Evolutionary conservation across 2,888 invertebrate species (phyloP).

Genomic region (Epsilonema sp.): DNA sequence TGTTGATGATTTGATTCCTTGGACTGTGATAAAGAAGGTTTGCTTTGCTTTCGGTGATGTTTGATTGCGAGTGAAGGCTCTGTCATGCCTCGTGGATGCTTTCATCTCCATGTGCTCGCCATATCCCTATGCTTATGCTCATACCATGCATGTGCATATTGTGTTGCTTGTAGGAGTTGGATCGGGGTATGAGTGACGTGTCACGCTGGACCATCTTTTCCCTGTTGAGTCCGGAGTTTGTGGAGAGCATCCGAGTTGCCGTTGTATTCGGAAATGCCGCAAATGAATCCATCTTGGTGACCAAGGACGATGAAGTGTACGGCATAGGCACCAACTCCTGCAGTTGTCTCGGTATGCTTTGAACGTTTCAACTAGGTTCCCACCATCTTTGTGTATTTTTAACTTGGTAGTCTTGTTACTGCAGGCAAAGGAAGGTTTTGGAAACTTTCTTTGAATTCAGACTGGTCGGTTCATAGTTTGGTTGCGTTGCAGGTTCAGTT

Average conservation of each 20-base stretch:
- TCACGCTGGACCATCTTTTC: slow-evolving; percentile 42
- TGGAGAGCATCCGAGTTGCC: slow-evolving; percentile 31
- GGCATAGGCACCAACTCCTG: slow-evolving; percentile 40
- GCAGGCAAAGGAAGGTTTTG: background rate
- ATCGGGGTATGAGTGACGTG: slow-evolving; percentile 15
- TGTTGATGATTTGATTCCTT: too few relatives aligned
- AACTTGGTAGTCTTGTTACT: background rate
- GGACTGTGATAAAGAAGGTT: too few relatives aligned
- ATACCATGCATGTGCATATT: too few relatives aligned
- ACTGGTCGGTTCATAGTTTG: background rate
- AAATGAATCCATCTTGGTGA: slow-evolving; percentile 42
- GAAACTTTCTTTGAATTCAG: background rate
- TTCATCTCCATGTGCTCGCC: too few relatives aligned
- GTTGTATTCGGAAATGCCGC: slow-evolving; percentile 33
- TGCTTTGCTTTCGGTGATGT: too few relatives aligned
- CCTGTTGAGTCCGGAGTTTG: slow-evolving; percentile 36
- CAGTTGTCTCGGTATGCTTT: slow-evolving; percentile 39
- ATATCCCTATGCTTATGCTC: background rate
- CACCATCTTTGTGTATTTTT: background rate
- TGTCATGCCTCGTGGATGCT: too few relatives aligned
- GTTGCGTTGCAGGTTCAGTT: too few relatives aligned
- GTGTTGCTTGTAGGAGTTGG: background rate
- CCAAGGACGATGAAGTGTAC: slow-evolving; percentile 40
- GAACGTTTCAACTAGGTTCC: background rate
- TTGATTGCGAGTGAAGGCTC: too few relatives aligned